Conservation (phyloP, 2,888 invertebrate species). For the Drosophila trichaetosa region DNA sequence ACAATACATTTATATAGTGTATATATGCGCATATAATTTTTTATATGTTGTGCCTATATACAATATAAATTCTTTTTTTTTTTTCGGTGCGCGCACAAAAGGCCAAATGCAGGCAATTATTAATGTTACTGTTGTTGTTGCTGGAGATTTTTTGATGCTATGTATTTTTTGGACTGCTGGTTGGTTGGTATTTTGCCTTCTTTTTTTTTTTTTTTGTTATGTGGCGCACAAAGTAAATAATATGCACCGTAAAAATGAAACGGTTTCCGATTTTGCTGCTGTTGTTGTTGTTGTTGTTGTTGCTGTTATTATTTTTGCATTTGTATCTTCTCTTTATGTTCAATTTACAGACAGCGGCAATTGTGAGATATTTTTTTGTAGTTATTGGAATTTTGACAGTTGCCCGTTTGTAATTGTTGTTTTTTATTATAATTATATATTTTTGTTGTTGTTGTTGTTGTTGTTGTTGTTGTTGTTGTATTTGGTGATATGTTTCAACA, state of each 20-base stretch:
- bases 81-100: slow-evolving; percentile 66
- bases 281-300: slow-evolving; percentile 2
- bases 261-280: slow-evolving; percentile 38
- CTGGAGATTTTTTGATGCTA: slow-evolving; percentile 47
- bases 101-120: slow-evolving; percentile 73
- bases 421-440: slow-evolving; percentile 55
- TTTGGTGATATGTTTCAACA: slow-evolving; percentile 73
- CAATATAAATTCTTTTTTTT: slow-evolving; percentile 42
- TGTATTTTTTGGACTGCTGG: slow-evolving; percentile 58
- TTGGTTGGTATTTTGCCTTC: slow-evolving; percentile 48
- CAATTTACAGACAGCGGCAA: slow-evolving; percentile 65
- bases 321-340: slow-evolving; percentile 46
- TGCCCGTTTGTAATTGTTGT: slow-evolving; percentile 48
- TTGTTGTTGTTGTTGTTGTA: slow-evolving; percentile 53
- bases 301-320: slow-evolving; percentile 10
- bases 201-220: slow-evolving; percentile 47
- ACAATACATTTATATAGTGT: slow-evolving; percentile 47
- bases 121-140: slow-evolving; percentile 49
- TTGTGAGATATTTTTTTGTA: slow-evolving; percentile 57
- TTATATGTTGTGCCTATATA: slow-evolving; percentile 53
- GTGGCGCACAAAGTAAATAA: slow-evolving; percentile 70
- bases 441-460: slow-evolving; percentile 38
- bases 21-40: slow-evolving; percentile 43
- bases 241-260: slow-evolving; percentile 70
- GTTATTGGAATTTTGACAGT: slow-evolving; percentile 66